Conservation (phyloP, 2,797 vertebrate species). For the Typhlichthys eigenmanni region DNA sequence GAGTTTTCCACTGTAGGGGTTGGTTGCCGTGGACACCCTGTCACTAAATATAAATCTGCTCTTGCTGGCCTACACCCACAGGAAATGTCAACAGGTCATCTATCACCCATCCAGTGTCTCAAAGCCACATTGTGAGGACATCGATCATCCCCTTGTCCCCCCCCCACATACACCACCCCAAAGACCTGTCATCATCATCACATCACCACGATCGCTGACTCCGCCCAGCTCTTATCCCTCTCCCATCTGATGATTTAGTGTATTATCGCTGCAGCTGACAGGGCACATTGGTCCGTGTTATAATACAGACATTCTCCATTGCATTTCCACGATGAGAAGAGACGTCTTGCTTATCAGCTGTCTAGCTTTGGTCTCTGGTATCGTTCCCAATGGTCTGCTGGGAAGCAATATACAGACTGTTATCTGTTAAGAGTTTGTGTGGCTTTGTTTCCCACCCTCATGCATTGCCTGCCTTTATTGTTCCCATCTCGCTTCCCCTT, state of each 20-base stretch:
- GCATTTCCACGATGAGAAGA: conserved; percentile 27
- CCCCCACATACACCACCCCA: conserved; percentile 15
- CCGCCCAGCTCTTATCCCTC: conserved; percentile 23
- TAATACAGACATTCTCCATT: conserved; percentile 48
- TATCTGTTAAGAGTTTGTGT: no score
- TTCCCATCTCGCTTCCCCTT: conserved; percentile 1
- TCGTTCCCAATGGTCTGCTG: background rate
- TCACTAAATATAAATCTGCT: conserved; percentile 49
- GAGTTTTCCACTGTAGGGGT: conserved; percentile 13
- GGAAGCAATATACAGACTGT: no score
- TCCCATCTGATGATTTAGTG: conserved; percentile 48
- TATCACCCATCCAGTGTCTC: conserved; percentile 39
- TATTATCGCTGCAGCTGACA: conserved; percentile 56
- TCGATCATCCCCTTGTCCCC: conserved; percentile 54
- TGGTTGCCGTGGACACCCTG: conserved; percentile 30
- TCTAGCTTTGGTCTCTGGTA: conserved; percentile 18
- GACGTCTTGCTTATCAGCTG: conserved; percentile 13
- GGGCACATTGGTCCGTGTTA: conserved; percentile 56
- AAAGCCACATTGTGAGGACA: conserved; percentile 38
- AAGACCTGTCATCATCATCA: conserved; percentile 52
- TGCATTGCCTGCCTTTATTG: background rate
- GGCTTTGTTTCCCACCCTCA: no score
- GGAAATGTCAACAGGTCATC: conserved; percentile 62
- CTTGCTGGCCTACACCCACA: conserved; percentile 24
- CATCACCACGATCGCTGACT: conserved; percentile 27